A percentile compares a stretch with the other conserved stretches of the same genome.
Evolutionary conservation across 1,140 invertebrate species (phyloP).

Genomic region (Lutraria rhynchaena): DNA sequence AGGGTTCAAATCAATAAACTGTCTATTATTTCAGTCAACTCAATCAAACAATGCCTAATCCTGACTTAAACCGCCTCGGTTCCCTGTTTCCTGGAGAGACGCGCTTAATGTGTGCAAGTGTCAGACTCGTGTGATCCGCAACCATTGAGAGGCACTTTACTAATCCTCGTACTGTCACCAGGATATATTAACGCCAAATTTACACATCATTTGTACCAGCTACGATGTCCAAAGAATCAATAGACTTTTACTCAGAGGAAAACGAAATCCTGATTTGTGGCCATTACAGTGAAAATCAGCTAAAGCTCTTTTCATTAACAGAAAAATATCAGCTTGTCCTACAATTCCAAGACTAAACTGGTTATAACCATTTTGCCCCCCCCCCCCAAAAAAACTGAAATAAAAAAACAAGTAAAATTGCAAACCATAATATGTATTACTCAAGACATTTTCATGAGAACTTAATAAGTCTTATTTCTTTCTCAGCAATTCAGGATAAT

Average conservation of each 20-base stretch:
- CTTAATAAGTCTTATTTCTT: too few species aligned
- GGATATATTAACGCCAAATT: conserved; percentile 39
- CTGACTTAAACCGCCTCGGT: background rate
- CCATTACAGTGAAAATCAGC: background rate
- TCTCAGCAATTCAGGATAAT: too few species aligned
- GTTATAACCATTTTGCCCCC: too few species aligned
- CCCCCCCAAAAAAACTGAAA: too few species aligned
- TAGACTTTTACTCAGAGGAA: conserved; percentile 41
- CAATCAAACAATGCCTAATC: conserved; percentile 17
- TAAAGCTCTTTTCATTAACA: conserved; percentile 15
- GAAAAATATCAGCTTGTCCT: background rate
- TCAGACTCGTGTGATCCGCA: background rate
- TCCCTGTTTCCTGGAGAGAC: conserved; percentile 16
- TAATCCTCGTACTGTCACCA: conserved; percentile 4
- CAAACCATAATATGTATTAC: too few species aligned
- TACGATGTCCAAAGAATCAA: conserved; percentile 21
- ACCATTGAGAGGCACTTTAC: conserved; percentile 22
- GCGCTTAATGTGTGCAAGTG: conserved; percentile 19
- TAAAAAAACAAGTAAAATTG: too few species aligned
- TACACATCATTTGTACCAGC: conserved; percentile 23
- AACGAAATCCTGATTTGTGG: conserved; percentile 39
- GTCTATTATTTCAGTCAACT: background rate
- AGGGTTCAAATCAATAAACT: background rate
- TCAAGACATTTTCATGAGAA: too few species aligned
- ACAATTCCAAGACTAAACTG: too few species aligned